Percentiles rank a stretch among this genome's conserved stretches.
These are phyloP conservation scores for Hemaris fuciformis DNA, from an alignment of 2,888 invertebrate genomes.

Conservation along the genomic window DNA sequence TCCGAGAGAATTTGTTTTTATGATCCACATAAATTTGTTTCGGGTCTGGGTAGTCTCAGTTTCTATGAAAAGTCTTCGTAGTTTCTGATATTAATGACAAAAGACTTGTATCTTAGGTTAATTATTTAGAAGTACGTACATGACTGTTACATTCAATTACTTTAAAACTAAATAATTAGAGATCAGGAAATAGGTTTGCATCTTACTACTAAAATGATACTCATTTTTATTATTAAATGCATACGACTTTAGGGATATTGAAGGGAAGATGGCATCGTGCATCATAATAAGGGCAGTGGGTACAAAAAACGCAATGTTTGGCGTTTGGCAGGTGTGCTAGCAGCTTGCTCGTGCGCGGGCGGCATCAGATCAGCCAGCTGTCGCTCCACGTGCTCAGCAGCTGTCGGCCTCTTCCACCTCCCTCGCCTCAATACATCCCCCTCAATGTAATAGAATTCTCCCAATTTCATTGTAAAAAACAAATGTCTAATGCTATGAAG, in stretches of 20 bases:
- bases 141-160: no score
- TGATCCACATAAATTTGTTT: no score
- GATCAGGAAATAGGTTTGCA: background rate
- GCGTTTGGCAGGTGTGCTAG: slow-evolving; percentile 61
- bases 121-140: no score
- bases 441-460: slow-evolving; percentile 30
- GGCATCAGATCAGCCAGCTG: slow-evolving; percentile 58
- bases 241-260: background rate
- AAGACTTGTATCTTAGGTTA: no score
- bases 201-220: no score
- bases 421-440: slow-evolving; percentile 35
- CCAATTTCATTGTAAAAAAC: slow-evolving; percentile 13
- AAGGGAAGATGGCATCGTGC: background rate
- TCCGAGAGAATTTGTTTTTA: no score
- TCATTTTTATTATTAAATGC: no score
- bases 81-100: no score
- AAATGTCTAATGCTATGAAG: no score
- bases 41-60: no score
- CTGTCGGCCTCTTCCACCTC: slow-evolving; percentile 60
- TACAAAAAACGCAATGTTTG: slow-evolving; percentile 58
- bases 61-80: no score
- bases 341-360: slow-evolving; percentile 75
- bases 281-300: slow-evolving; percentile 38
- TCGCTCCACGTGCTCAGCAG: slow-evolving; percentile 72
- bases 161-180: background rate